phyloP scores from a whole-genome alignment of 2,888 invertebrate species.

The Heliconius aoede region DNA sequence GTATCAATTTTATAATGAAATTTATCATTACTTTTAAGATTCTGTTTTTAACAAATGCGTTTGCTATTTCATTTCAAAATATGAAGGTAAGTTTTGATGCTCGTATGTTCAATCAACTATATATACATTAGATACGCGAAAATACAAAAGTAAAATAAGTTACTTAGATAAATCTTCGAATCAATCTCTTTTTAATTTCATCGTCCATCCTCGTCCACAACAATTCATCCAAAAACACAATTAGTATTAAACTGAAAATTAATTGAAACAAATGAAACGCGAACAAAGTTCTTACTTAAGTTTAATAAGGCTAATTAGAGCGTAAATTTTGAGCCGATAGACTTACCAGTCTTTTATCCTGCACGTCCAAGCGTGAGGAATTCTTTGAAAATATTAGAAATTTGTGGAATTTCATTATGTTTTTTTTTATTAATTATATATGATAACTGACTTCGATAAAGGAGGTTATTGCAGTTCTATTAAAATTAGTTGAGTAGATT shows the following conservation, averaged over 20 bases:
- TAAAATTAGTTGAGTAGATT: too few species aligned
- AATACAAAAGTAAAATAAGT: too few species aligned
- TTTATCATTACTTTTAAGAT: too few species aligned
- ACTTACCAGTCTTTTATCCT: conserved; percentile 1
- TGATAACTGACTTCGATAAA: not conserved
- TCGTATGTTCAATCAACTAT: too few species aligned
- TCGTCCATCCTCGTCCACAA: not conserved
- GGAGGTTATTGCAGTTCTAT: not conserved
- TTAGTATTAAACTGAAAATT: conserved; percentile 19
- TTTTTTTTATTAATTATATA: not conserved
- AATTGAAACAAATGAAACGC: conserved; percentile 19
- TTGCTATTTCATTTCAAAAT: too few species aligned
- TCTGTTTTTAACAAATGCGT: too few species aligned
- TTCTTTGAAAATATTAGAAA: not conserved
- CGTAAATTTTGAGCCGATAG: conserved; percentile 39
- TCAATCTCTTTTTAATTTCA: not conserved
- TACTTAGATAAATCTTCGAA: too few species aligned
- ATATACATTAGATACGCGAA: too few species aligned
- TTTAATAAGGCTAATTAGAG: conserved; percentile 40
- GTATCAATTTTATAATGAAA: too few species aligned
- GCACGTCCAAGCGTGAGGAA: conserved; percentile 19
- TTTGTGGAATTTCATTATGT: not conserved
- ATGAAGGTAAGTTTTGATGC: too few species aligned
- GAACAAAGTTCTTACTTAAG: conserved; percentile 28
- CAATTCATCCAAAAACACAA: conserved; percentile 15